Conservation (phyloP, 1,140 invertebrate genomes). For the Tetramorium alpestre region DNA sequence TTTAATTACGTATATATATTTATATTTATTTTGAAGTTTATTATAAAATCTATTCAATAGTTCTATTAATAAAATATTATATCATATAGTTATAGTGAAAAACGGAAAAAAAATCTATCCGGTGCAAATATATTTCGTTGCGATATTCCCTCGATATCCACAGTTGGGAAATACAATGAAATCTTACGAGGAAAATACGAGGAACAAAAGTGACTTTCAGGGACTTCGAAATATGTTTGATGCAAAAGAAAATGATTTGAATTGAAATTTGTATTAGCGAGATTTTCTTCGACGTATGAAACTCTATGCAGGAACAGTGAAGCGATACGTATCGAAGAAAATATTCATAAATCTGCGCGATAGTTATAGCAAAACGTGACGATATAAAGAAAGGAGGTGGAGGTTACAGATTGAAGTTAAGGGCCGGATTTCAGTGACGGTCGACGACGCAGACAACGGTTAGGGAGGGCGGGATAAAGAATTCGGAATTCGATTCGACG, state of each 20-base stretch:
- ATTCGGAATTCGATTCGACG: conserved; percentile 70
- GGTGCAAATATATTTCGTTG: background rate
- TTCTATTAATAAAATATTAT: background rate
- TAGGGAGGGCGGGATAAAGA: conserved; percentile 18
- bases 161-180: background rate
- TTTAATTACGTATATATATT: too few relatives aligned
- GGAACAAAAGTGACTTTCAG: background rate
- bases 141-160: background rate
- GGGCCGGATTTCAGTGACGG: conserved; percentile 12
- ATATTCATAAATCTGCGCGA: conserved; percentile 55
- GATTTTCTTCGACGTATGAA: background rate
- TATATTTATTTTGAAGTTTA: background rate
- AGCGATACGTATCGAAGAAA: conserved; percentile 22
- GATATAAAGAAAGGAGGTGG: conserved; percentile 33
- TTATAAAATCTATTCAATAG: background rate
- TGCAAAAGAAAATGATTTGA: background rate
- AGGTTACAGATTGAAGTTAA: conserved; percentile 52
- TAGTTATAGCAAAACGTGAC: conserved; percentile 32
- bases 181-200: background rate
- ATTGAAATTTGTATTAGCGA: conserved; percentile 10
- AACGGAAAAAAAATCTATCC: background rate
- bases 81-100: background rate
- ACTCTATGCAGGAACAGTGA: background rate
- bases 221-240: background rate
- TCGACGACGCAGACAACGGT: conserved; percentile 20